Conservation (phyloP, 2,113 vertebrate species). For the Rostratula benghalensis region DNA sequence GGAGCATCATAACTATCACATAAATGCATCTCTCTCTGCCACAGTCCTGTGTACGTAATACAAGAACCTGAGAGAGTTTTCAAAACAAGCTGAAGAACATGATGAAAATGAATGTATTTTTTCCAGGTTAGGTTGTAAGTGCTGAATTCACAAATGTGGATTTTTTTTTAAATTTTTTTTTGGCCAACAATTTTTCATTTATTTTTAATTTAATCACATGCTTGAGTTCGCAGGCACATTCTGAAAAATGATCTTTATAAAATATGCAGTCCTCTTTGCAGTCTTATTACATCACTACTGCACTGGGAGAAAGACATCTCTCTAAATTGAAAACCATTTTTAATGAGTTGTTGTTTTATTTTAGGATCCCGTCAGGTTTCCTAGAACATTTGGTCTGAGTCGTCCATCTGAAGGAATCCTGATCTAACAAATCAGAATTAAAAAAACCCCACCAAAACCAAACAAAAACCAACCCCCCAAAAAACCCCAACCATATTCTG, state of each 20-base stretch:
- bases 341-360: conserved; percentile 64
- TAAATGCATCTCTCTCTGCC: background rate
- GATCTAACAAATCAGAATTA: background rate
- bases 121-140: background rate
- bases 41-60: background rate
- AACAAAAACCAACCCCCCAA: background rate
- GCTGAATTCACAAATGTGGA: background rate
- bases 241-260: conserved; percentile 51
- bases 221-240: conserved; percentile 40
- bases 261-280: conserved; percentile 35
- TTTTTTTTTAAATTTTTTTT: background rate
- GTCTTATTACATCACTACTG: conserved; percentile 12
- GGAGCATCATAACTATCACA: background rate
- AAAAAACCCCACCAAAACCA: background rate
- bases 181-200: background rate
- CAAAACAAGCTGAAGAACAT: background rate
- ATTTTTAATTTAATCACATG: conserved; percentile 44
- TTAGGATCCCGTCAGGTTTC: conserved; percentile 32
- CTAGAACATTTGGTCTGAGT: background rate
- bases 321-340: conserved; percentile 47
- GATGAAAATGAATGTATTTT: background rate
- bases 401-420: conserved; percentile 3
- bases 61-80: conserved; percentile 1
- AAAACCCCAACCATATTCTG: background rate
- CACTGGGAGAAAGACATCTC: conserved; percentile 12